Evolutionary conservation across 92 coral and sea anemone genomes (phyloP), one percentile per base, ranked within the genome.

Genomic region (Zoanthus sansibaricus): DNA sequence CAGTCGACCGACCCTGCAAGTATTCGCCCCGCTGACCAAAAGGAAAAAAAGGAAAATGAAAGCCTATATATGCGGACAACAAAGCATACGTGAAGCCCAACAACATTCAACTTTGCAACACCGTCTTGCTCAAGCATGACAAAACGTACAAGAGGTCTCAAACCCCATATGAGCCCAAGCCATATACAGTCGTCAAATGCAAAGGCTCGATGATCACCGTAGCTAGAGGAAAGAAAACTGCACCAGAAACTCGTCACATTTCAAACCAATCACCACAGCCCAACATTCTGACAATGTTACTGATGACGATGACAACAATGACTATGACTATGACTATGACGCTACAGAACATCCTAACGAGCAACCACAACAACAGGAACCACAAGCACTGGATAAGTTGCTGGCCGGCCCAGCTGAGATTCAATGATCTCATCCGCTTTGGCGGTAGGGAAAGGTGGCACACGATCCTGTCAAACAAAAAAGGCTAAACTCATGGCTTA

Each of bases 171-270:
- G 42, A 33, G 42, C 42, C 42, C 42, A 33, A 33, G 42, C 42
- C 42, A 33, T 33, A 71, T 47, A 76, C 70, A 21, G 92, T 91
- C 16, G 76, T 86, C 8, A 86, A 86, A 37, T 79, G 45, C 33
- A 94, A 92, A 52, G 90, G 93, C 9, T 89, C 97, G 21, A 94
- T 89, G 91, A 46, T 92, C 33, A 92, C 94, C 6, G 89, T 74
- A 4, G 47, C 45, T 1, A 21, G 52, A 59, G 84, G 48, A 20
- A 48, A 62, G 13, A 76, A 86, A 20, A 44, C 84, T 2, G 55
- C 61, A 76, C 84, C n/a, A 25, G 49, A 25, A 86, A 86, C 37
- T 76, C 76, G 2, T 76, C 84, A 20, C 31, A 14, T 21, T 86
- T 86, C 68, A 86, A 86, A 51, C 55, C 59, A 44, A 11, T 82